Base-by-base conservation (phyloP, 2,113 vertebrate genomes). In the Prunella himalayana region DNA sequence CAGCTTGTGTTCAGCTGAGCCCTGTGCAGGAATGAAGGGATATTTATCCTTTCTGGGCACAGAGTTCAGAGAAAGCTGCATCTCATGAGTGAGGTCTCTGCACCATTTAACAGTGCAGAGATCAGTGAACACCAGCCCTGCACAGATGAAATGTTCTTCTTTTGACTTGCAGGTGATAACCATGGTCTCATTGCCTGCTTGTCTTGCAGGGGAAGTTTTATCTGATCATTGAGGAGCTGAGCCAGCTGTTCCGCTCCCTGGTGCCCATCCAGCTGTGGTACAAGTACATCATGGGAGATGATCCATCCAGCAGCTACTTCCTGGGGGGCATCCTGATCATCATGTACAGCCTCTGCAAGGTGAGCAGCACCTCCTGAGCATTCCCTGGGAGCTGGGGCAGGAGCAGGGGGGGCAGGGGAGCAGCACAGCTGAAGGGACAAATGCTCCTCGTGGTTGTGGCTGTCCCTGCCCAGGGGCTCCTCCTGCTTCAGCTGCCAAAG, bases 221-320 rank as follows among this genome's bases (percentile, higher is more conserved):
- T 94, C 97, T 99, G 97, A 88, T 99, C 82, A 99, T 99, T 12
- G 99, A 99, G 96, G 99, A 99, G 97, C 97, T 99, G 97, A 99
- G 99, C 98, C 99, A 99, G 98, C 98, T 99, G 92, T 99, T 99
- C 95, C 98, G 99, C 25, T 99, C 99, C 1, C 98, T 99, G 21
- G 98, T 99, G 31, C 99, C 99, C 94, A 99, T 99, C 98, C 99
- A 99, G 98, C 97, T 99, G 77, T 99, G 99, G 99, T 99, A 99
- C 92, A 99, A 99, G 86, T 99, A 99, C 98, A 99, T 99, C 97
- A 99, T 99, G 98, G 99, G 99, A 12, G 99, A 99, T 3, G 99
- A 99, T 80, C 98, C 99, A 4, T 99, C 99, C 70, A 98, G 97
- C 97, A 99, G 99, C 96, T 99, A 99, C 97, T 98, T 99, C 97